phyloP scores from a whole-genome alignment of 92 coral and sea anemone species.

The Diadumene lineata region DNA sequence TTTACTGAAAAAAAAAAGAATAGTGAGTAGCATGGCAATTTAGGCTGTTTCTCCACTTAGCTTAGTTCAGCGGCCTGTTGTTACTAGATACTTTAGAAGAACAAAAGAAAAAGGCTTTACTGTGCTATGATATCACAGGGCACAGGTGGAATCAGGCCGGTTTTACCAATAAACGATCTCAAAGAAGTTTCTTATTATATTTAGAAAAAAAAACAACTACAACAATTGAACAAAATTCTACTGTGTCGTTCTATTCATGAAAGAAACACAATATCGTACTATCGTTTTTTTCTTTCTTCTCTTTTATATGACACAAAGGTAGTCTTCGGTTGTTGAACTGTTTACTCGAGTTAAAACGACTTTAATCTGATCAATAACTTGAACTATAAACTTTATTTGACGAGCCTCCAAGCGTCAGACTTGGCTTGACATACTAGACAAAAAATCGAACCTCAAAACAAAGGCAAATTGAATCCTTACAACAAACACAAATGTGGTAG shows the following conservation, averaged over 20 bases:
- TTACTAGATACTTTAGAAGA: constrained; percentile 19
- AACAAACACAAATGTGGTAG: neutral
- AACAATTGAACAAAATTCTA: constrained; percentile 17
- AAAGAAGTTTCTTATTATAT: constrained; percentile 19
- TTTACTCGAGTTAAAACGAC: constrained; percentile 31
- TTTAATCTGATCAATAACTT: constrained; percentile 28
- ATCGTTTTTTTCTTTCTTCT: no score
- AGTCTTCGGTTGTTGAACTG: constrained; percentile 5
- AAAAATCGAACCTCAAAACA: constrained; percentile 9
- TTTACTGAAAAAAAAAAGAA: constrained; percentile 10
- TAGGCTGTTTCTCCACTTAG: constrained; percentile 1
- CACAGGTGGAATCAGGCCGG: constrained; percentile 38
- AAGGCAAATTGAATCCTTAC: constrained; percentile 8
- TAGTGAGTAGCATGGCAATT: constrained; percentile 35
- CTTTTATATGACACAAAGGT: no score
- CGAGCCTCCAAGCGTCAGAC: constrained; percentile 23
- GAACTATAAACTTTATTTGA: constrained; percentile 33
- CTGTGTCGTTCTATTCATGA: constrained; percentile 9
- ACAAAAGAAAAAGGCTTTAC: constrained; percentile 13
- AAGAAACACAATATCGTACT: constrained; percentile 8
- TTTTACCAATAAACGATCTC: neutral
- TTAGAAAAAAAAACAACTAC: constrained; percentile 16
- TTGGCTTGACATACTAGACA: constrained; percentile 26
- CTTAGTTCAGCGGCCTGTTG: constrained; percentile 14
- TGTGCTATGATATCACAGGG: constrained; percentile 2